These are phyloP conservation scores for Oreochromis grahami DNA, from an alignment of 2,797 vertebrate genomes.

Conservation along the genomic window DNA sequence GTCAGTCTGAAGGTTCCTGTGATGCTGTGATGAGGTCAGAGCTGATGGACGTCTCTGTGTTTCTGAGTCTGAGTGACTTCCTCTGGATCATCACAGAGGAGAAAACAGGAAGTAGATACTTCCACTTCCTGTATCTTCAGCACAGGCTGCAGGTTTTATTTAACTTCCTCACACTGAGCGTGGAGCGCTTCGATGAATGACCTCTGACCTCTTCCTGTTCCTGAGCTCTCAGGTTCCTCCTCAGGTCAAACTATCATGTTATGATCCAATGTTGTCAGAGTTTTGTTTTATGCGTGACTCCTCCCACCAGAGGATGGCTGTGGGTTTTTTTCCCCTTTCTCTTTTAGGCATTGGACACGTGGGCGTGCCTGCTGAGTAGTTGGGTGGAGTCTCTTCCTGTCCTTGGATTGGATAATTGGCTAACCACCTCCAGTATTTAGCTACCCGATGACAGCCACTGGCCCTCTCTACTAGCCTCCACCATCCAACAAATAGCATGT, in stretches of 20 bases:
- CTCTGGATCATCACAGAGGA: not conserved
- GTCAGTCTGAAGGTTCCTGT: not conserved
- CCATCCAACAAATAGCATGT: no score
- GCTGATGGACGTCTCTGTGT: not conserved
- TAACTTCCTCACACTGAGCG: not conserved
- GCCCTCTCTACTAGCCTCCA: no score
- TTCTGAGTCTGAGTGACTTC: not conserved
- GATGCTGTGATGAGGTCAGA: not conserved
- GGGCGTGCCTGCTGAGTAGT: no score
- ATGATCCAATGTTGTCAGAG: no score
- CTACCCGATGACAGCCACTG: no score
- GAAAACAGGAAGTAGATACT: fast-evolving
- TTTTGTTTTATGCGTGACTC: no score
- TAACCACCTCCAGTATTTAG: no score
- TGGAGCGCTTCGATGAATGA: not conserved
- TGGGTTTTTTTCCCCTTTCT: no score
- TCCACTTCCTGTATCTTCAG: not conserved
- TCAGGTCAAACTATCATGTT: not conserved
- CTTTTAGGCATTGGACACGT: no score
- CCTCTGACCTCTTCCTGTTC: not conserved
- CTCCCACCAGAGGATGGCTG: no score
- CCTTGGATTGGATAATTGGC: no score
- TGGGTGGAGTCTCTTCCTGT: no score
- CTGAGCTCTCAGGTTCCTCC: not conserved
- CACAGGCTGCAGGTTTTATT: fast-evolving